Base-by-base conservation (phyloP, 2,797 vertebrate species). In the Sebastes cheni region DNA sequence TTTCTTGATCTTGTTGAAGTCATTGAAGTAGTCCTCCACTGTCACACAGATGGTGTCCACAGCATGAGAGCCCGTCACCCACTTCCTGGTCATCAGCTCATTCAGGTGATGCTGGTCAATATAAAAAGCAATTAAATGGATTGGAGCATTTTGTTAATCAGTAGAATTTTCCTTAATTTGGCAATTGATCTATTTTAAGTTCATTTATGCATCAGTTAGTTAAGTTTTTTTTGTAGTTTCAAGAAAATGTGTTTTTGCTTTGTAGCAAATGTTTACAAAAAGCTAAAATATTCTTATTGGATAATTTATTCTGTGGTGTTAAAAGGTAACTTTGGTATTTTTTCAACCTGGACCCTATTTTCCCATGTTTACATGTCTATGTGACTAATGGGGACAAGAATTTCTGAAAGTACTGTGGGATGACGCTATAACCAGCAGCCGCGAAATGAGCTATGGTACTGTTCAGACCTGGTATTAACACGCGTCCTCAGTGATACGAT, bases 31-130 rank as follows among this genome's bases (percentile, higher is more conserved):
- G 91, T 99, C 98, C 86, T 99, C 98, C 80, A 99, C 97, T 0
- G 98, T 99, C 90, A 99, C 98, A 87, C 98, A 99, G 93, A 99
- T 99, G 56, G 97, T 99, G 87, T 99, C 98, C 42, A 99, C 98
- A 1, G 98, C 97, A 20, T 98, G 98, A 29, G 96, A 97, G 2
- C 97, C 98, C 0, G 66, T 85, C 68, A 99, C 90, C 98, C 98
- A 99, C 92, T 99, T 99, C 93, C 96, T 97, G 1, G 98, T 99
- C 95, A 99, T 93, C 85, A 99, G 91, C 66, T 98, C 98, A 20
- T 87, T 97, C 70, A 99, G 96, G 86, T 99, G 98, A 85, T 96
- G 96, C 98, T 99, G 93, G 39, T 30, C 14, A 68, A 65, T 0
- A 71, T 11, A 6, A 70, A 61, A 61, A 62, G 29, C 9, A 23